Evolutionary conservation across 37 sponge, comb jelly and placozoan species (phyloP).

Genomic region (Petrosia ficiformis): DNA sequence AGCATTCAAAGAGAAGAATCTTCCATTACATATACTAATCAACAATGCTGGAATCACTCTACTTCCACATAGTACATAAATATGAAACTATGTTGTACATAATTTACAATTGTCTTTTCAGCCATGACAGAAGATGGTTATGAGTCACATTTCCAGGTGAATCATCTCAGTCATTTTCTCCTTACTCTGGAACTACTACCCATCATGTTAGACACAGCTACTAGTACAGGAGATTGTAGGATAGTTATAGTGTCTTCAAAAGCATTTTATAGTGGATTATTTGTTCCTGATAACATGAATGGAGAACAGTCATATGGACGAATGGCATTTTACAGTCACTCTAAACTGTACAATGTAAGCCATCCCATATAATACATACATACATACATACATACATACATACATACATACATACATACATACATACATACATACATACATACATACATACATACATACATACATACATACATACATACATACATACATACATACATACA

Average conservation of each 20-base stretch:
- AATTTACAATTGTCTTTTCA: neutral
- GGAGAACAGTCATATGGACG: conserved; percentile 20
- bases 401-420: no score
- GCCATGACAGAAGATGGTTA: conserved; percentile 22
- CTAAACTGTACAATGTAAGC: conserved; percentile 48
- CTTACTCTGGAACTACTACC: conserved; percentile 49
- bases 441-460: no score
- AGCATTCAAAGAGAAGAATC: conserved; percentile 57
- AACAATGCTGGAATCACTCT: conserved; percentile 77
- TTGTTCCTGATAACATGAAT: conserved; percentile 20
- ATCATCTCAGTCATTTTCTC: conserved; percentile 48
- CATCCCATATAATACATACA: no score
- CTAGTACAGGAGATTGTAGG: conserved; percentile 7
- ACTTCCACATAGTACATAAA: conserved; percentile 41
- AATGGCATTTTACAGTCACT: conserved; percentile 33
- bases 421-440: no score
- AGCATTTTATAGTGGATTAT: conserved; percentile 11
- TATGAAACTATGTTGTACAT: no score
- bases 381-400: no score
- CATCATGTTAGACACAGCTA: conserved; percentile 16
- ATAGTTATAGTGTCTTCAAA: conserved; percentile 41
- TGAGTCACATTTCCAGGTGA: conserved; percentile 31
- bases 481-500: no score
- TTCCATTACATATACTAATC: conserved; percentile 77
- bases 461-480: no score